Base-by-base conservation (phyloP, 2,888 invertebrate species). In the Leucophenga maculata region DNA sequence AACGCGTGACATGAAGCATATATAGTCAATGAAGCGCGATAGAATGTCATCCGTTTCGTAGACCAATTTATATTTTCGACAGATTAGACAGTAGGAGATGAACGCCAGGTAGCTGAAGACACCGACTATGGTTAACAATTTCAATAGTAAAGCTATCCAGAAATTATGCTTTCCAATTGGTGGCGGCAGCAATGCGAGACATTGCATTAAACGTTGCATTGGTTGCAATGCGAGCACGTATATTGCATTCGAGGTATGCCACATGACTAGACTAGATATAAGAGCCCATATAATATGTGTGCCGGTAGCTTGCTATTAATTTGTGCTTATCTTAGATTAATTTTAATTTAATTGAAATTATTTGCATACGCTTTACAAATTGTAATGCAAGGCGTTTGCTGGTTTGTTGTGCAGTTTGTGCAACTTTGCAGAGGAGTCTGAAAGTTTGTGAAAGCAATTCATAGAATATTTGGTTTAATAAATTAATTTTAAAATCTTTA, bases 1-100 rank as follows among this genome's bases (percentile, higher is more conserved):
- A 1, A 72, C 20, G 1, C 85, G 55, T 0, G 68, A 66, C 0
- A 55, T 14, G 67, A 74, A 84, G n/a, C 73, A 75, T 0, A 74
- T 2, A 8, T 75, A 9, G 52, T 84, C 84, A 31, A 85, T 67
- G 2, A 52, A 39, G 11, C 70, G 75, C 3, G 86, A 84, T 9
- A 86, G 74, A 2, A 52, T 44, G 67, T 84, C 86, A n/a, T 67
- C 20, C 2, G 72, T 60, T 14, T 79, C 74, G 59, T 82, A 79
- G 18, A 70, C 16, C 0, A 75, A 67, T 0, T 67, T 52, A 26
- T 78, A 83, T 11, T 78, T 65, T 0, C 73, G 75, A 13, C 64
- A 65, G 4, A 81, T 69, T 1, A 82, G 78, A 70, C 71, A 75
- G 0, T 44, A 26, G 0, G 59, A 2, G 2, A 69, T 6, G 11